Evolutionary conservation across 2,797 vertebrate species (phyloP).

Genomic region (Stomatorhinus walkeri): DNA sequence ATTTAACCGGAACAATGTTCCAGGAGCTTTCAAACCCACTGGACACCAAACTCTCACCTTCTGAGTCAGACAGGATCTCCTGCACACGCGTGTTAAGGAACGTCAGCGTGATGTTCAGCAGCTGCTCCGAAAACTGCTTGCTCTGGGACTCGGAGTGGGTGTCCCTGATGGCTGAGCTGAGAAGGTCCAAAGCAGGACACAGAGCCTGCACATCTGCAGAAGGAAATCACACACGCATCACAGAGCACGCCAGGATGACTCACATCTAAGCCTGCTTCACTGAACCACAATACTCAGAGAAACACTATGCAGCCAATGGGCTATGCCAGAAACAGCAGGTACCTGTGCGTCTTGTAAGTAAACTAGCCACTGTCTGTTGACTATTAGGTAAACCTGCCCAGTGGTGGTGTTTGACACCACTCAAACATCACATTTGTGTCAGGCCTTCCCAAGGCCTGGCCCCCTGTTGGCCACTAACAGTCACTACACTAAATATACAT

Average conservation of each 20-base stretch:
- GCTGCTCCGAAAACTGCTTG: slow-evolving; percentile 87
- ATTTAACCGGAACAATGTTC: background rate
- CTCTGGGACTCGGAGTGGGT: slow-evolving; percentile 79
- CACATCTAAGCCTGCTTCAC: background rate
- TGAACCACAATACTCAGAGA: background rate
- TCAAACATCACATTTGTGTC: background rate
- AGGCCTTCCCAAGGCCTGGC: background rate
- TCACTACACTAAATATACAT: background rate
- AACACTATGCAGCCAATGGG: background rate
- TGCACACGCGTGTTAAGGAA: slow-evolving; percentile 81
- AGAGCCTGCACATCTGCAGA: slow-evolving; percentile 72
- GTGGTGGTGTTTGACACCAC: background rate
- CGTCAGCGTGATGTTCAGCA: slow-evolving; percentile 73
- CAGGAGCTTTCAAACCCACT: background rate
- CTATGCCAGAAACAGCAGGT: background rate
- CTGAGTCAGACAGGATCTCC: slow-evolving; percentile 56
- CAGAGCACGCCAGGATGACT: background rate
- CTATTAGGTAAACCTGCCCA: background rate
- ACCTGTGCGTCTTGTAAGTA: no score
- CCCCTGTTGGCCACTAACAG: background rate
- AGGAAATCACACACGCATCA: background rate
- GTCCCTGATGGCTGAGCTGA: slow-evolving; percentile 76
- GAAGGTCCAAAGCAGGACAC: slow-evolving; percentile 76
- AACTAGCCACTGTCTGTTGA: no score
- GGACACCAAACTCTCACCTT: slow-evolving; percentile 50